Percentiles rank a stretch among this genome's conserved stretches.
phyloP scores from a whole-genome alignment of 2,888 invertebrate species.

The Parnassius orleans region DNA sequence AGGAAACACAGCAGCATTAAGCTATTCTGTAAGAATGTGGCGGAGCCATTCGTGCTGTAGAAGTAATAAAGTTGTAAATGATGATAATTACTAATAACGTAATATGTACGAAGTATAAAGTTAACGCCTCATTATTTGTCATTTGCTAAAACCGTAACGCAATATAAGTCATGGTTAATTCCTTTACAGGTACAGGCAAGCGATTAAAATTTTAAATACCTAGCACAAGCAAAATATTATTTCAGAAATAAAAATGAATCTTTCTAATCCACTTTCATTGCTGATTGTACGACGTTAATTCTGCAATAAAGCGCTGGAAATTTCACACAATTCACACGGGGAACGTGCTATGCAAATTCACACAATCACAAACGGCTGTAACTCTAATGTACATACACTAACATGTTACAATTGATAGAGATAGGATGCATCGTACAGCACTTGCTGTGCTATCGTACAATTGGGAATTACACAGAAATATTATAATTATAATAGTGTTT shows the following conservation, averaged over 20 bases:
- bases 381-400: conserved; percentile 13
- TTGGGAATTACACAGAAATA: conserved; percentile 17
- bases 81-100: neutral
- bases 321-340: conserved; percentile 38
- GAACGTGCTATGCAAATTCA: conserved; percentile 31
- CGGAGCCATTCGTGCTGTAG: too few relatives aligned
- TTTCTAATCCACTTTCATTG: conserved; percentile 24
- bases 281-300: conserved; percentile 47
- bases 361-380: conserved; percentile 31
- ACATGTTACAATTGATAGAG: conserved; percentile 24
- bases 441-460: conserved; percentile 12
- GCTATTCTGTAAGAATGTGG: too few relatives aligned
- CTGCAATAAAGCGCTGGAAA: conserved; percentile 45
- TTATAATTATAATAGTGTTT: conserved; percentile 4
- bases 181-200: neutral
- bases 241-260: conserved; percentile 18
- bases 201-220: conserved; percentile 13
- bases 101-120: neutral
- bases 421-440: conserved; percentile 12
- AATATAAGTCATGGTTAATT: conserved; percentile 2
- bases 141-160: conserved; percentile 1
- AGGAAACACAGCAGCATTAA: too few relatives aligned
- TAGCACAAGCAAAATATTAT: conserved; percentile 9
- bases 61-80: neutral
- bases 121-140: conserved; percentile 1